Conservation (phyloP, 2,888 invertebrate genomes). For the Pimpla rufipes region DNA sequence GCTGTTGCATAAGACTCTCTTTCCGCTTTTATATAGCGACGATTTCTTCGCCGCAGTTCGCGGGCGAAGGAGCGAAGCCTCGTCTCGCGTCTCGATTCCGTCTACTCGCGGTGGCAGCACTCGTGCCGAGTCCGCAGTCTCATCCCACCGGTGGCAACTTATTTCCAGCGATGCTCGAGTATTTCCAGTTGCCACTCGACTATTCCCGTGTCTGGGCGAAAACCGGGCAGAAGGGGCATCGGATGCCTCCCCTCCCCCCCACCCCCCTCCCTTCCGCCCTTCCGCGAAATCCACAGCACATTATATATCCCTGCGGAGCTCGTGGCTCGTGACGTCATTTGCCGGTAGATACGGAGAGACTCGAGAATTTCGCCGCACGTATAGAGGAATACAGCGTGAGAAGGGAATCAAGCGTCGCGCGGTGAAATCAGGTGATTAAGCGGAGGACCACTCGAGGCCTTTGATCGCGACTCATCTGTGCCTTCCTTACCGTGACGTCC, state of each 20-base stretch:
- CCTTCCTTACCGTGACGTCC: not conserved
- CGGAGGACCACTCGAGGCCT: constrained; percentile 63
- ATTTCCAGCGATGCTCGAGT: constrained; percentile 71
- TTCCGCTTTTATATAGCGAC: constrained; percentile 30
- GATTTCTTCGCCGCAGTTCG: constrained; percentile 49
- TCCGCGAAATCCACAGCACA: not conserved
- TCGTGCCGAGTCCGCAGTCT: constrained; percentile 65
- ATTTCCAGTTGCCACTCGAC: constrained; percentile 72
- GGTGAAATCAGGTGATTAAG: constrained; percentile 69
- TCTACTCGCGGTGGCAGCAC: constrained; percentile 23
- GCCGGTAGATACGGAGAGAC: constrained; percentile 48
- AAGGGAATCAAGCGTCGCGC: constrained; percentile 66
- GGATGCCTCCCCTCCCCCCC: too few relatives aligned
- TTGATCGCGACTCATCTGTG: constrained; percentile 61
- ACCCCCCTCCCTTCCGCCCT: too few relatives aligned
- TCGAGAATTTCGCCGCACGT: constrained; percentile 50
- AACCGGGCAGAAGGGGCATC: constrained; percentile 32
- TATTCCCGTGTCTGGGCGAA: constrained; percentile 65
- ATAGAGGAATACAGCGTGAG: constrained; percentile 50
- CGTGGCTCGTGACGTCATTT: constrained; percentile 66
- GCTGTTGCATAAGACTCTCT: constrained; percentile 8
- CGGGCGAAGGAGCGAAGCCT: constrained; percentile 30
- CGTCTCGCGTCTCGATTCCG: constrained; percentile 53
- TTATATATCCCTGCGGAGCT: constrained; percentile 34
- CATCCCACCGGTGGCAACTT: constrained; percentile 67